These are phyloP conservation scores for Heliocidaris erythrogramma DNA, from an alignment of 35 echinoderm and acorn worm genomes.

Conservation along the genomic window DNA sequence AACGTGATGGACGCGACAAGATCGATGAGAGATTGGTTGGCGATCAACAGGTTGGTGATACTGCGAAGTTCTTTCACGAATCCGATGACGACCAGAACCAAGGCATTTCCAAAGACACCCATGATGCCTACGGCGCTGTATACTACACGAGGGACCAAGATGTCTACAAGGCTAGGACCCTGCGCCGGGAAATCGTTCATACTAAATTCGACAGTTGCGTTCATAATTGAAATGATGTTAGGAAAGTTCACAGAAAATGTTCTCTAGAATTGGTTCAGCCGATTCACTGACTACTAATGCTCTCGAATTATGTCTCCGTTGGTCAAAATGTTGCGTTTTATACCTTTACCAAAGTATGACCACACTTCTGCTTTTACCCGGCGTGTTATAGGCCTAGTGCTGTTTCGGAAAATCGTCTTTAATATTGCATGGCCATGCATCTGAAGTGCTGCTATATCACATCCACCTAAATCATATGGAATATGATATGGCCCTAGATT, in stretches of 20 bases:
- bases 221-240: not conserved
- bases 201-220: not conserved
- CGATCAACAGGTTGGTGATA: slow-evolving; percentile 54
- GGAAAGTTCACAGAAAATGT: not conserved
- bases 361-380: not conserved
- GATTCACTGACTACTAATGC: not conserved
- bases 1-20: slow-evolving; percentile 18
- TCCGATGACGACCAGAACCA: slow-evolving; percentile 45
- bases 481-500: not conserved
- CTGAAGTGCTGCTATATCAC: not conserved
- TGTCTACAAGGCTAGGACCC: too few species aligned
- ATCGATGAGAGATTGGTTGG: slow-evolving; percentile 50
- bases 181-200: too few species aligned
- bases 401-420: not conserved
- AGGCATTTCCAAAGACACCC: slow-evolving; percentile 49
- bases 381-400: not conserved
- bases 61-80: slow-evolving; percentile 20
- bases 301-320: not conserved
- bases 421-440: not conserved
- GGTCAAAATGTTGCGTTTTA: too few species aligned
- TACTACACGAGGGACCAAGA: too few species aligned
- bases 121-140: not conserved
- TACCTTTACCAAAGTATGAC: not conserved
- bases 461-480: not conserved
- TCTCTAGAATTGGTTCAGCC: not conserved